A percentile compares a stretch with the other conserved stretches of the same genome.
These are phyloP conservation scores for Notodonta ziczac DNA, from an alignment of 2,888 invertebrate genomes.

Conservation along the genomic window DNA sequence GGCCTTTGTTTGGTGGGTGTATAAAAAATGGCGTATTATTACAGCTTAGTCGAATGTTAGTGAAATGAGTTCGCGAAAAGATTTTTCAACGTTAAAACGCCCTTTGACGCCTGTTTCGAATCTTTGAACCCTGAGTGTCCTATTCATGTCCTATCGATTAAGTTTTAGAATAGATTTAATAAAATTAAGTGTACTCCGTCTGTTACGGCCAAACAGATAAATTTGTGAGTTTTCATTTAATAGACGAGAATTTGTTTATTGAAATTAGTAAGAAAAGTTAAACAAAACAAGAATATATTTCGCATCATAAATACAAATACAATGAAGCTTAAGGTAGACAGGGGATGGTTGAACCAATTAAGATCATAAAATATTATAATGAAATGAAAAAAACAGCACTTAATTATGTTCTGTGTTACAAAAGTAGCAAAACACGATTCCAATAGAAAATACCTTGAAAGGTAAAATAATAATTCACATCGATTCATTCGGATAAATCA, in stretches of 20 bases:
- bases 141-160: background rate
- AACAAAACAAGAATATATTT: no score
- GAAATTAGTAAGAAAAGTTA: background rate
- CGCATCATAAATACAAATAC: no score
- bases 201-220: background rate
- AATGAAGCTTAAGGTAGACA: background rate
- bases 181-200: background rate
- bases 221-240: background rate
- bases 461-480: conserved; percentile 20
- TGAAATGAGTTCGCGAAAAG: conserved; percentile 23
- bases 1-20: conserved; percentile 42
- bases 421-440: no score
- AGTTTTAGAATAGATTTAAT: background rate
- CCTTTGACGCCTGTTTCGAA: background rate
- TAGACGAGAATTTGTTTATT: background rate
- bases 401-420: no score
- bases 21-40: conserved; percentile 42
- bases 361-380: background rate
- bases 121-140: background rate
- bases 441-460: background rate
- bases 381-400: background rate
- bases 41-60: conserved; percentile 24
- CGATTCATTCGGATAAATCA: conserved; percentile 38
- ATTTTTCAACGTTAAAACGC: conserved; percentile 22
- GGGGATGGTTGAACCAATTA: background rate